phyloP scores from a whole-genome alignment of 2,113 vertebrate genomes.

The Gobiocypris rarus region DNA sequence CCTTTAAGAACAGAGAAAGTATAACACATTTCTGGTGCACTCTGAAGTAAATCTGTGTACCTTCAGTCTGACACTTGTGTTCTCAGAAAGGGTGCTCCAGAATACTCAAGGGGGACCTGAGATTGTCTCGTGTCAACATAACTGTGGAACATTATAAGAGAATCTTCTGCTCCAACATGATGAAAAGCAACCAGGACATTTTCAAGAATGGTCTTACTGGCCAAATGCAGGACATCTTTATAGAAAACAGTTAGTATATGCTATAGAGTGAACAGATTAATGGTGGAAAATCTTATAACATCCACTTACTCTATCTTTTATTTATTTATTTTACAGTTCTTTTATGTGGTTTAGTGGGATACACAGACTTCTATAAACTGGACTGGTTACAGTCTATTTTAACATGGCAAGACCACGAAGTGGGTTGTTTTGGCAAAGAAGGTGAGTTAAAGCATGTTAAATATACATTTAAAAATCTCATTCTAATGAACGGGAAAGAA shows the following conservation, averaged over 20 bases:
- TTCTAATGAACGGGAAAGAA: not conserved
- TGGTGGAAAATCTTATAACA: not conserved
- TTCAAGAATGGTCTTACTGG: constrained; percentile 63
- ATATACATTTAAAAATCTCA: no score
- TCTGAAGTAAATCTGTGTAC: not conserved
- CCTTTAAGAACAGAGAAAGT: not conserved
- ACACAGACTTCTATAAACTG: constrained; percentile 82
- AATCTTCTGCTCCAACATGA: constrained; percentile 88
- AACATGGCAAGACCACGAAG: constrained; percentile 74
- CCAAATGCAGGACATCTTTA: constrained; percentile 80
- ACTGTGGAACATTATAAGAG: constrained; percentile 74
- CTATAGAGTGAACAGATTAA: not conserved
- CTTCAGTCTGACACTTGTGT: not conserved
- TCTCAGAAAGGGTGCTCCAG: constrained; percentile 76
- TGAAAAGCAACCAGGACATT: constrained; percentile 79
- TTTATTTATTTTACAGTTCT: constrained; percentile 72
- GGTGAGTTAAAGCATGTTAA: constrained; percentile 68
- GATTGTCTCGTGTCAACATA: constrained; percentile 71
- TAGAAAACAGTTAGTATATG: constrained; percentile 78
- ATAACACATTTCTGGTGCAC: not conserved
- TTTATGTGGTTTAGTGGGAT: constrained; percentile 81
- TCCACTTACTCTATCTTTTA: not conserved
- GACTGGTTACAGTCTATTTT: constrained; percentile 82
- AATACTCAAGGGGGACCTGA: constrained; percentile 75
- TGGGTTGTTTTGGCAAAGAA: constrained; percentile 81